Percentiles rank a stretch among this genome's conserved stretches.
phyloP scores from a whole-genome alignment of 2,888 invertebrate genomes.

The Caprella mutica region DNA sequence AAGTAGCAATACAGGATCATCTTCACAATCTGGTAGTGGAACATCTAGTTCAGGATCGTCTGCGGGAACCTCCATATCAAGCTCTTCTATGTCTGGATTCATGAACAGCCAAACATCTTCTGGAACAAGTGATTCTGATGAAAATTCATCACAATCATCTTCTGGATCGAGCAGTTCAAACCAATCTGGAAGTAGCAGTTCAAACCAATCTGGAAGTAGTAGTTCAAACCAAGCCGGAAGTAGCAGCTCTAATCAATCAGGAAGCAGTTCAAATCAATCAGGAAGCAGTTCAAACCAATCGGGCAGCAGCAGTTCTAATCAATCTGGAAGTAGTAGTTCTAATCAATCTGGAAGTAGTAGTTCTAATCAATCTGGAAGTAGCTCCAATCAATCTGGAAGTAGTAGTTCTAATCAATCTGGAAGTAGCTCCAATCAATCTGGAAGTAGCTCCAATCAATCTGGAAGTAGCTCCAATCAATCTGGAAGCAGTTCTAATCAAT shows the following conservation, averaged over 20 bases:
- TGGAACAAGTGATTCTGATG: too few relatives aligned
- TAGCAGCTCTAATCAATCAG: not conserved
- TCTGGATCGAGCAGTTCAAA: too few relatives aligned
- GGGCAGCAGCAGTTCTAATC: not conserved
- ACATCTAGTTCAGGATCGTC: conserved; percentile 2
- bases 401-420: not conserved
- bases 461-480: too few relatives aligned
- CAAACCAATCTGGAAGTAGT: not conserved
- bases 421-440: not conserved
- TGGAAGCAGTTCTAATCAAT: not conserved
- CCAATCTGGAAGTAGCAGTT: not conserved
- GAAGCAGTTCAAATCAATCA: not conserved
- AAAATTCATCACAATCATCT: too few relatives aligned
- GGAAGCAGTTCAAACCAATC: not conserved
- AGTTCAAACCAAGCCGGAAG: too few relatives aligned
- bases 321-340: not conserved
- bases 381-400: too few relatives aligned
- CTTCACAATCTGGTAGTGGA: too few relatives aligned
- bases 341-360: not conserved
- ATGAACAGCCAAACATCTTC: too few relatives aligned
- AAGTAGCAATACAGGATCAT: too few relatives aligned
- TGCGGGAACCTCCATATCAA: too few relatives aligned
- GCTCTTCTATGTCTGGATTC: too few relatives aligned
- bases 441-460: too few relatives aligned
- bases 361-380: not conserved